Base-by-base conservation (phyloP, 2,888 invertebrate species). In the Rugalucina vietnamica region DNA sequence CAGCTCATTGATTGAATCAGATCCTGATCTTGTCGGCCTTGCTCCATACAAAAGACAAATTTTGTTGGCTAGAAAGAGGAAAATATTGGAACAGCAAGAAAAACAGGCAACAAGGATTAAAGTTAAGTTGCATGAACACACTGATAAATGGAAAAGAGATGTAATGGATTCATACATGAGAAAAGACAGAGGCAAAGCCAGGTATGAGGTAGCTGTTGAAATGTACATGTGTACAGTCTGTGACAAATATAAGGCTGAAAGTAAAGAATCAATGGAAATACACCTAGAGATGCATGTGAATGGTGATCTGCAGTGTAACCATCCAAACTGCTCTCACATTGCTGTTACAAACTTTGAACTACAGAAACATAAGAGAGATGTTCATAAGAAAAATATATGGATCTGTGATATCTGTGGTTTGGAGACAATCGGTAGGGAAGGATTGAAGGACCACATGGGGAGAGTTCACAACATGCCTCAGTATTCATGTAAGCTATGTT, bases 71-170 rank as follows among this genome's bases (percentile, higher is more conserved):
- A 74, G 24, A 27, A n/a, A 21, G 4, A 50, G 32, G 34, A 74
- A 74, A 32, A 74, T 49, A 24, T 21, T 74, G 54, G 54, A 50
- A 34, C 73, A 29, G 29, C 57, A 54, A 39, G 24, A 32, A 34
- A 76, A 76, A 57, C 43, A 39, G 21, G 72, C 72, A 4, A 43
- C 78, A n/a, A 76, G 82, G 78, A 32, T 79, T 10, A 39, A 76
- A 29, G 75, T 87, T 12, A 84, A 79, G 50, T 65, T 87, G 34
- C 74, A 84, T 39, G 87, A 87, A 10, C 82, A 84, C 57, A 54
- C 73, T 29, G 87, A 87, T 60, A 87, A 84, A 49, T 87, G 80
- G 57, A 79, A 74, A 49, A 76, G 77, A n/a, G 84, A 87, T 36
- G 73, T 72, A 14, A 65, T 84, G 49, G 84, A 80, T n/a, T 87